Base-by-base conservation (phyloP, 1,140 invertebrate genomes). In the Belonocnema kinseyi region DNA sequence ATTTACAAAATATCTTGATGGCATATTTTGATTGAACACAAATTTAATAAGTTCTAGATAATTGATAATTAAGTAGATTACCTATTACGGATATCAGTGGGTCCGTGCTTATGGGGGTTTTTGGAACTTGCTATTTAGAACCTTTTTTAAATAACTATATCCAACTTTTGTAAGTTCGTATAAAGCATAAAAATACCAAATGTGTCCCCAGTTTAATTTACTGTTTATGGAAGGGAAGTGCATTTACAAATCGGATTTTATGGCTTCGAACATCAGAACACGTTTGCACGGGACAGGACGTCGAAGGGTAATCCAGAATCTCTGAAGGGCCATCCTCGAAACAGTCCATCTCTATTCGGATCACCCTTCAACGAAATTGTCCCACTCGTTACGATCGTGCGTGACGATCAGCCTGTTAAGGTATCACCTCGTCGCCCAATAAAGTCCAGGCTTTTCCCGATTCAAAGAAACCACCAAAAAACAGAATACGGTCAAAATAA, bases 191-290 rank as follows among this genome's bases (percentile, higher is more conserved):
- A 46, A 8, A 46, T 6, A 11, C 7, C 10, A 46, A 46, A 46
- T 46, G 40, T 10, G 40, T 46, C 40, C 40, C 40, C 40, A 46
- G 40, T 11, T 11, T 46, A 46, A 46, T 46, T 46, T 11, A 66
- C 40, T 6, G 10, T 8, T 16, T 16, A 76, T 33, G 73, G 56
- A 53, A 53, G 54, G 40, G 52, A 77, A 72, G 21, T 72, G 75
- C 50, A 77, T 77, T 77, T 77, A 77, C 40, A 81, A 79, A 79
- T 81, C 73, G 50, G 73, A 79, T 81, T 81, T 81, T 81, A 81
- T 77, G 80, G 76, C 33, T 72, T 33, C 19, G 40, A 61, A 51
- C 46, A 66, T 79, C 61, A 66, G 61, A 33, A 66, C 61, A 66
- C 61, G 61, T 66, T 66, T 66, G 61, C n/a, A 40, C 33, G 26